phyloP scores from a whole-genome alignment of 2,113 vertebrate species.

The Oncorhynchus clarkii region DNA sequence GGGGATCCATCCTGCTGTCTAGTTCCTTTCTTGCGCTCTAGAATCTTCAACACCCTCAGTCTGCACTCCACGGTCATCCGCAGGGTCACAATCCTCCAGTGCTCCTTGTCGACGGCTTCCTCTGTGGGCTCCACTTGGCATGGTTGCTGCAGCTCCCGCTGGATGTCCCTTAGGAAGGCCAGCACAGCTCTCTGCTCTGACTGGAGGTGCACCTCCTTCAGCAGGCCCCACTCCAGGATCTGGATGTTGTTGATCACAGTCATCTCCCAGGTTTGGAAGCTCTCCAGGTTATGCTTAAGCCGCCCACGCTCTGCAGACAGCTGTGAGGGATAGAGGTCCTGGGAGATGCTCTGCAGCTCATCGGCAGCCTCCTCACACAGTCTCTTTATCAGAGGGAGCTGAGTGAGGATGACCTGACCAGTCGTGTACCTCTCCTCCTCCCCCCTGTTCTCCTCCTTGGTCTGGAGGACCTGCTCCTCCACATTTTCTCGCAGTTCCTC shows the following conservation, averaged over 20 bases:
- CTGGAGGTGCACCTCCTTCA: constrained; percentile 63
- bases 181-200: constrained; percentile 61
- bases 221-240: constrained; percentile 59
- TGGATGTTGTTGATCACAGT: constrained; percentile 66
- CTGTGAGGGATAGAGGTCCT: constrained; percentile 70
- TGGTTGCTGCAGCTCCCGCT: constrained; percentile 67
- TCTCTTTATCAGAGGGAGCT: constrained; percentile 68
- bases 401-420: constrained; percentile 71
- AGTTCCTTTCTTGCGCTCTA: constrained; percentile 49
- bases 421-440: constrained; percentile 59
- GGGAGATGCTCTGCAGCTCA: constrained; percentile 69
- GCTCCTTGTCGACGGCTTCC: constrained; percentile 64
- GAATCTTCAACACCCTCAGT: constrained; percentile 61
- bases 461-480: constrained; percentile 62
- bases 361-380: constrained; percentile 66
- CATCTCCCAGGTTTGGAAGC: constrained; percentile 56
- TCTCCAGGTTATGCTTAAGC: constrained; percentile 65
- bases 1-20: constrained; percentile 37
- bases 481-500: constrained; percentile 67
- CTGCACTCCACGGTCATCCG: constrained; percentile 73
- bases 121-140: constrained; percentile 63
- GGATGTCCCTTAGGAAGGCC: constrained; percentile 64
- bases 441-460: constrained; percentile 49
- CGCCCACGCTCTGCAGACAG: constrained; percentile 70
- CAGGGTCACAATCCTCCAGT: constrained; percentile 68